Base-by-base conservation (phyloP, 2,888 invertebrate genomes). In the Stenodera caucasica region DNA sequence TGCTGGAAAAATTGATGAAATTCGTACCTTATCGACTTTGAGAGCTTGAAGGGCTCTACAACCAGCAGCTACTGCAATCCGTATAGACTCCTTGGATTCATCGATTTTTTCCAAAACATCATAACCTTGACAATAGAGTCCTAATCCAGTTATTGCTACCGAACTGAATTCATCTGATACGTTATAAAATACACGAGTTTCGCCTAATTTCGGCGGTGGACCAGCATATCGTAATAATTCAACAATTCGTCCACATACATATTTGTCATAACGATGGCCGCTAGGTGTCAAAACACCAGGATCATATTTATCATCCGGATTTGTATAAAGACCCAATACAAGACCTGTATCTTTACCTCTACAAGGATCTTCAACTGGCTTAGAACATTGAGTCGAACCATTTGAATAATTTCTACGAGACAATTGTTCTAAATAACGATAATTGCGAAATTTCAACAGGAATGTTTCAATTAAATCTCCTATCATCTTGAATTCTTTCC, bases 101-200 rank as follows among this genome's bases (percentile, higher is more conserved):
- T 93, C 89, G 53, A 90, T 76, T 67, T 88, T 85, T 75, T 94
- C 93, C 57, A 83, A 81, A 8, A 82, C 82, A 77, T 89, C 87
- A 73, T 85, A 90, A 0, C 87, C 84, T 54, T 86, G 82, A 70
- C 88, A 88, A 72, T 87, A 86, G 54, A 84, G 83, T 5, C 92
- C 92, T 33, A 93, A 81, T 14, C 91, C 90, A n/a, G 89, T 88
- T 6, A 93, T 85, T 6, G 89, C 90, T 1, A 92, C 86, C 37
- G 84, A 86, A 0, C 85, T 84, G 73, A 85, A 90, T 30, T 83
- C 81, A 0, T 83, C 81, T 67, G 89, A 88, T 29, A 90, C 73
- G 67, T 86, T 87, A 72, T 85, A 90, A 71, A 89, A 85, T 9
- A 89, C 80, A 66, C 90, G 82, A 2, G 81, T 84, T 80, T 81